Evolutionary conservation across 2,888 invertebrate genomes (phyloP).

Genomic region (Deladenus siricidicola): DNA sequence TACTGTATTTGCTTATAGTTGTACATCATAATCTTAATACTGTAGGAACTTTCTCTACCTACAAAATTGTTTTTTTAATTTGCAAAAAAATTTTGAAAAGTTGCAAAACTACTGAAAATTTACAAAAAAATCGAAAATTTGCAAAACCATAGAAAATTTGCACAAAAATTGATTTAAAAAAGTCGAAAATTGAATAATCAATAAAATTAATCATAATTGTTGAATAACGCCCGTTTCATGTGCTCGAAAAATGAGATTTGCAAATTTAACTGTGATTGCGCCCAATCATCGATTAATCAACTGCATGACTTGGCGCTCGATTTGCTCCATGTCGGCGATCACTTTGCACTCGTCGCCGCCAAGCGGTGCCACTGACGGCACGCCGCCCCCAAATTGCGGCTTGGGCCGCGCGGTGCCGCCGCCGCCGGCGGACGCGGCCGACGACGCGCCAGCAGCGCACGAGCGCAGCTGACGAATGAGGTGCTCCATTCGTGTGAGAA

Average conservation of each 20-base stretch:
- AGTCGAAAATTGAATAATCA: too few species aligned
- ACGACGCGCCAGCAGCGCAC: conserved; percentile 19
- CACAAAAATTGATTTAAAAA: too few species aligned
- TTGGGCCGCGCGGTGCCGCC: conserved; percentile 12
- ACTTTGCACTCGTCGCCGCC: conserved; percentile 37
- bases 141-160: too few species aligned
- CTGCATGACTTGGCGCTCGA: conserved; percentile 45
- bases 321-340: conserved; percentile 42
- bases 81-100: too few species aligned
- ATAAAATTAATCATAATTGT: too few species aligned
- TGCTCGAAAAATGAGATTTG: not conserved
- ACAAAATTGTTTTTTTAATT: too few species aligned
- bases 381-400: conserved; percentile 10
- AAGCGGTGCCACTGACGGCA: not conserved
- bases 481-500: conserved; percentile 52
- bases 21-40: too few species aligned
- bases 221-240: too few species aligned
- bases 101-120: too few species aligned
- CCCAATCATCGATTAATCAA: conserved; percentile 41
- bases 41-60: too few species aligned
- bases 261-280: not conserved
- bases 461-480: conserved; percentile 47
- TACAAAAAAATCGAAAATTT: too few species aligned
- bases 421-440: not conserved
- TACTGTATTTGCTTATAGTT: too few species aligned